Base-by-base conservation (phyloP, 2,113 vertebrate species). In the Tamias sibiricus region DNA sequence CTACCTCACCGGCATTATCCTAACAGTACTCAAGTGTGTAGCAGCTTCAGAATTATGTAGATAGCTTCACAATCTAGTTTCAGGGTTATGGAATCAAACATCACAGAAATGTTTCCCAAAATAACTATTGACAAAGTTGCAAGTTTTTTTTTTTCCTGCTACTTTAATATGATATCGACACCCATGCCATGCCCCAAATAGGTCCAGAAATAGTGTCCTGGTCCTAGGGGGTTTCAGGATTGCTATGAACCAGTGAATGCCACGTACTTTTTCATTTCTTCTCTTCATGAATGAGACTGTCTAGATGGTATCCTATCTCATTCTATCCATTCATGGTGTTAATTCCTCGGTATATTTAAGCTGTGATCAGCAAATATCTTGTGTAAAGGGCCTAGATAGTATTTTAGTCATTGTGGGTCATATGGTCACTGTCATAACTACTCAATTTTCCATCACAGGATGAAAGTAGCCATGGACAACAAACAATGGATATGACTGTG, bases 41-140 rank as follows among this genome's bases (percentile, higher is more conserved):
- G 79, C 64, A 74, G 20, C 17, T 93, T 82, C 52, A 81, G 75
- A 71, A 26, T 88, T 89, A 83, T 81, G 86, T 82, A 95, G 42
- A 83, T 62, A 88, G 66, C 32, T 79, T 87, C 16, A 52, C 24
- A 26, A 57, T 71, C 37, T 83, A 85, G 69, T 91, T 86, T 89
- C 69, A 64, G 74, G 59, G 64, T 84, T 90, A 72, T 49, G n/a
- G 77, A 94, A 62, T 84, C 40, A 74, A 37, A 87, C 30, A 19
- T 32, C 40, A 69, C 42, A 85, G 37, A 93, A 91, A 88, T 81
- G 59, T 80, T 82, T 94, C 69, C 72, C 74, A 52, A 96, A 96
- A 71, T 87, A 80, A 76, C 49, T 81, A 30, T 76, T 40, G 68
- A 81, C 52, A 37, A 71, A 87, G 22, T 87, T 87, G 77, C 19